These are phyloP conservation scores for Rhopalosiphum nymphaeae DNA, from an alignment of 2,888 invertebrate species.

Conservation along the genomic window DNA sequence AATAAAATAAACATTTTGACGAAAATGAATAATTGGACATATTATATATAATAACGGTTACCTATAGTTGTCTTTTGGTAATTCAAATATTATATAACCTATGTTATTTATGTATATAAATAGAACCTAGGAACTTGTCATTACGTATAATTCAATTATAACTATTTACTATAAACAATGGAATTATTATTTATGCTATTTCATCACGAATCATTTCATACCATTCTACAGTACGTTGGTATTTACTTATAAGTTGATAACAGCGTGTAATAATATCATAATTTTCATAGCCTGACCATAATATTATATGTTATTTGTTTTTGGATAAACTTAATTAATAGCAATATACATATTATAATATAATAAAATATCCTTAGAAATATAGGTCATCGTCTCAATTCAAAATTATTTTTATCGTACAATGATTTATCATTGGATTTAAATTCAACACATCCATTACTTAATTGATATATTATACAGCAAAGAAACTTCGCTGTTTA, in stretches of 20 bases:
- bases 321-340: neutral
- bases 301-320: neutral
- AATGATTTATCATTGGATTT: neutral
- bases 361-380: neutral
- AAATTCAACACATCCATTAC: neutral
- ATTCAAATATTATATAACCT: neutral
- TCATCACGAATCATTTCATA: neutral
- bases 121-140: neutral
- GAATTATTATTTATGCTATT: neutral
- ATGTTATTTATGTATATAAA: neutral
- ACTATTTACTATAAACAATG: neutral
- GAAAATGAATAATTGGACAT: neutral
- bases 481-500: neutral
- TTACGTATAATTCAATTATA: neutral
- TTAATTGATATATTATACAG: neutral
- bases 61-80: neutral
- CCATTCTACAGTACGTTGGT: neutral
- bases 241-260: neutral
- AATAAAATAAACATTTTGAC: neutral
- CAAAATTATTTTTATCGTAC: neutral
- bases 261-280: neutral
- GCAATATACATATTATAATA: neutral
- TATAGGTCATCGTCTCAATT: neutral
- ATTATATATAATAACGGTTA: neutral
- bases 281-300: neutral